Percentiles rank a stretch among this genome's conserved stretches.
phyloP scores from a whole-genome alignment of 2,113 vertebrate genomes.

The Willisornis vidua region DNA sequence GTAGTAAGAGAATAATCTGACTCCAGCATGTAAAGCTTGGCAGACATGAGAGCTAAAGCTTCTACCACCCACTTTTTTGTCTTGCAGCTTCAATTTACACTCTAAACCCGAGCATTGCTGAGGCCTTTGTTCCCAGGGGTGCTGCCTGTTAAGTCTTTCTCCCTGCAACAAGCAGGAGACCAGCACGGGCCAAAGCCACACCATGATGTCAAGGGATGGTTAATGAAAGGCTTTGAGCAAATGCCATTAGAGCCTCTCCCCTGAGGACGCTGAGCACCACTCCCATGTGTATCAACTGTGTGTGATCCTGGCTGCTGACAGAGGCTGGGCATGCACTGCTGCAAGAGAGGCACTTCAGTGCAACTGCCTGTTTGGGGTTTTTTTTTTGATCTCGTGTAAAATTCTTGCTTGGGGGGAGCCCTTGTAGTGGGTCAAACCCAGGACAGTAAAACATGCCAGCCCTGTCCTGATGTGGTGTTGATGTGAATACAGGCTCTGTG shows the following conservation, averaged over 20 bases:
- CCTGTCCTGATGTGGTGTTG: neutral
- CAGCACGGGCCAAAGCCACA: neutral
- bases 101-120: neutral
- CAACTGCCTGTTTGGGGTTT: neutral
- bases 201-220: neutral
- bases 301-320: conserved; percentile 1
- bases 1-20: neutral
- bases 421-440: neutral
- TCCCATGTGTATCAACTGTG: neutral
- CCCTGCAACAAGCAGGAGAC: neutral
- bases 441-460: neutral
- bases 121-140: neutral
- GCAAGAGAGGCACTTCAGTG: neutral
- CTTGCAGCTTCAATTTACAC: neutral
- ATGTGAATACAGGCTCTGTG: neutral
- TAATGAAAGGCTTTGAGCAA: conserved; percentile 18
- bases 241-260: neutral
- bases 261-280: neutral
- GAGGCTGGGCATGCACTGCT: neutral
- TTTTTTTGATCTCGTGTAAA: neutral
- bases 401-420: neutral
- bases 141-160: neutral
- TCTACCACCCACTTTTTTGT: neutral
- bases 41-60: neutral
- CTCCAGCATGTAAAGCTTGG: neutral